phyloP scores from a whole-genome alignment of 2,797 vertebrate genomes.

The Pangasius macronema region DNA sequence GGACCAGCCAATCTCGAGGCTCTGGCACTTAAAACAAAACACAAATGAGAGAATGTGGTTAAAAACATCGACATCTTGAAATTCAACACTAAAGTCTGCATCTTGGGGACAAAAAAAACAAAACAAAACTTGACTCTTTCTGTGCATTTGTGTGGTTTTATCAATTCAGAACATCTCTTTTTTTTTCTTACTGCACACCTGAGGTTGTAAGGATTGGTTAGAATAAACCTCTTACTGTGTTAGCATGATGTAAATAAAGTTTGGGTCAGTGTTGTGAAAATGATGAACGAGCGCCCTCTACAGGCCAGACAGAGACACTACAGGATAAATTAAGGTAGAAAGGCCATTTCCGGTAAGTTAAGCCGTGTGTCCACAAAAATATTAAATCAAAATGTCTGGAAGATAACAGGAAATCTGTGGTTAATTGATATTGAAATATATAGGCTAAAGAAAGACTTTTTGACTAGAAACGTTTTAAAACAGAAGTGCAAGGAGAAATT shows the following conservation, averaged over 20 bases:
- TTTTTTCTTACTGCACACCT: not conserved
- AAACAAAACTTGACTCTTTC: not conserved
- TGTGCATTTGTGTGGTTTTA: not conserved
- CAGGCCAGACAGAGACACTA: not conserved
- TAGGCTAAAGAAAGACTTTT: not conserved
- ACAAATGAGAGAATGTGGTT: slow-evolving; percentile 70
- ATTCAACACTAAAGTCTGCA: not conserved
- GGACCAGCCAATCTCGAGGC: slow-evolving; percentile 86
- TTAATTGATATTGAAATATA: not conserved
- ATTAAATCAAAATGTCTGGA: no score
- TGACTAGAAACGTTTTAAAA: not conserved
- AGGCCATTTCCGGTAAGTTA: not conserved
- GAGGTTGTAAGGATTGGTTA: not conserved
- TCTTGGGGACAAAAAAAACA: not conserved
- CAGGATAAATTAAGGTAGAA: not conserved
- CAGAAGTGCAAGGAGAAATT: not conserved
- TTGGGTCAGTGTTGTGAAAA: not conserved
- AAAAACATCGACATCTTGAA: not conserved
- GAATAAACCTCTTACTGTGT: not conserved
- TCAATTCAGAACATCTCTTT: not conserved
- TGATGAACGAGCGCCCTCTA: not conserved
- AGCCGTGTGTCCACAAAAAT: not conserved
- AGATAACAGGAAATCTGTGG: not conserved
- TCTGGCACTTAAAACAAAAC: slow-evolving; percentile 79
- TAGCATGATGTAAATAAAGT: not conserved